These are phyloP conservation scores for Dynastes grantii DNA, from an alignment of 2,888 invertebrate species.

Conservation along the genomic window DNA sequence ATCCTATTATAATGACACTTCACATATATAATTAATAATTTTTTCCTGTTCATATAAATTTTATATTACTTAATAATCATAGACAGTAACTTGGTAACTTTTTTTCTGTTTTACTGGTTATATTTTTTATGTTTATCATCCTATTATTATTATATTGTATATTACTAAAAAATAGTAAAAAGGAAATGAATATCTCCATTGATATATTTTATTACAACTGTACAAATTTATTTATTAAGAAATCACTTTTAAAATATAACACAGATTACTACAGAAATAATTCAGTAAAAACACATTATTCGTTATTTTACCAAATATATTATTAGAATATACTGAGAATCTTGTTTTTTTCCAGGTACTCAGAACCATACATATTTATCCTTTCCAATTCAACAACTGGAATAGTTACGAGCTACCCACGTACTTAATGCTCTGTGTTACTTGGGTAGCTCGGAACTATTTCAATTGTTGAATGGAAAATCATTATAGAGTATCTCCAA, in stretches of 20 bases:
- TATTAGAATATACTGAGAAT: conserved; percentile 21
- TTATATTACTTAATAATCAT: conserved; percentile 32
- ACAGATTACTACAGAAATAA: conserved; percentile 27
- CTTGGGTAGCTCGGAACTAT: no score
- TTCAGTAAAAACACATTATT: conserved; percentile 16
- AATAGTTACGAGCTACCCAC: no score
- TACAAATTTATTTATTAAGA: conserved; percentile 29
- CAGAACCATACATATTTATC: background rate
- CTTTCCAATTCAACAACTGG: no score
- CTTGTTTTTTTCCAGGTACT: conserved; percentile 30
- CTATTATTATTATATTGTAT: conserved; percentile 25
- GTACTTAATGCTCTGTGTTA: no score
- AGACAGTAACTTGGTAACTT: conserved; percentile 46
- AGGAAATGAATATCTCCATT: conserved; percentile 4
- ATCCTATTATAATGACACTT: conserved; percentile 49
- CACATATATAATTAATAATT: conserved; percentile 42
- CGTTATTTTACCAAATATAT: no score
- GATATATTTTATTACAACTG: conserved; percentile 29
- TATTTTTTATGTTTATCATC: conserved; percentile 28
- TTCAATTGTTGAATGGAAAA: no score
- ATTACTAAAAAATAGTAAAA: background rate
- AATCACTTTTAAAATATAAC: conserved; percentile 25
- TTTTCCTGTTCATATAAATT: conserved; percentile 38
- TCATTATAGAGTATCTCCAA: background rate
- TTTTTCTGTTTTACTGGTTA: conserved; percentile 27